Evolutionary conservation across 2,888 invertebrate species (phyloP), one percentile per base, ranked within the genome.

Genomic region (Octodonta nipae): DNA sequence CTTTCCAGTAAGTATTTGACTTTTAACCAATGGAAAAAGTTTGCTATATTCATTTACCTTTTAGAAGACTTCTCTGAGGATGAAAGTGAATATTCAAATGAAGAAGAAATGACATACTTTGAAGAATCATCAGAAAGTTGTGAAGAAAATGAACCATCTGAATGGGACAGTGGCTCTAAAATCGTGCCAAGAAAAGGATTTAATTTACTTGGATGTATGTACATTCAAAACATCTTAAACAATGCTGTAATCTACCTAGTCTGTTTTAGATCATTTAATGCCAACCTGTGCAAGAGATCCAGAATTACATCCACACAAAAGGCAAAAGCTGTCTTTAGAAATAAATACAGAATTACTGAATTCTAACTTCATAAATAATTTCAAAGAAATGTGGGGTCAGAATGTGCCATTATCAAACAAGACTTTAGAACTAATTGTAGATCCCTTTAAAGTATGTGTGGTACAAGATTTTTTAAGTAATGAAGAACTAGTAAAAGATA

Each of bases 371-470:
- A 37, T 46, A 27, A 39, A 45, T 16, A 30, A 46, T 30, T 46
- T 60, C 17, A 46, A 51, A 38, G 29, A 41, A 5, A 37, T 66
- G 44, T 77, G 75, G 75, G 56, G 54, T 13, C 64, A 63, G 13
- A 49, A 51, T 2, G 63, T 56, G 30, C 58, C 66, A 10, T 47
- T 66, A 3, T 54, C 54, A 14, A 54, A 47, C 25, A 50, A 64
- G 1, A 61, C 66, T 27, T 50, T 71, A 1, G 68, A 70, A 28
- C 43, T 83, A 1, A 71, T 71, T 20, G 57, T 63, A 2, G 62
- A 73, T 12, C 84, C 84, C 0, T 84, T 78, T 60, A 68, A 74
- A 46, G 60, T 79, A 5, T 77, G 79, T 44, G 63, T 73, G 7
- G 56, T 83, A 16, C 71, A 76, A 7, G 65, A 78, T 41, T 64